Percentiles rank a stretch among this genome's conserved stretches.
These are phyloP conservation scores for Oasisia sp. DNA, from an alignment of 2,888 invertebrate genomes.

Conservation along the genomic window DNA sequence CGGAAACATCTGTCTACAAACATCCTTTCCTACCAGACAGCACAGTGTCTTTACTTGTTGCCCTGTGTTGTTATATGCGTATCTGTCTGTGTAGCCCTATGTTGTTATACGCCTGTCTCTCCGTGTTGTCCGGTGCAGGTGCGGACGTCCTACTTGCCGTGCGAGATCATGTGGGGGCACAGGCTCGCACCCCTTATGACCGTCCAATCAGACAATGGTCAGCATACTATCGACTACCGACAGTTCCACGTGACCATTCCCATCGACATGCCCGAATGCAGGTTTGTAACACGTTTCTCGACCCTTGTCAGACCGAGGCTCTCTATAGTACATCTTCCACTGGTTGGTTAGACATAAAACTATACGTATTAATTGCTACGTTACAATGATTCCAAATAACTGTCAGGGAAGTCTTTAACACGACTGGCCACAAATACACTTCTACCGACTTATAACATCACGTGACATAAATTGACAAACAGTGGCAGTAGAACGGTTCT, in stretches of 20 bases:
- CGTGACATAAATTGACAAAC: neutral
- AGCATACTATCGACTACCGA: conserved; percentile 65
- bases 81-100: conserved; percentile 41
- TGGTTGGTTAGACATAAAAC: neutral
- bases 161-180: conserved; percentile 66
- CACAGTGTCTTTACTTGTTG: too few relatives aligned
- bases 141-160: conserved; percentile 68
- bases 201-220: conserved; percentile 65
- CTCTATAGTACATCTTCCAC: too few relatives aligned
- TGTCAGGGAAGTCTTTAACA: neutral
- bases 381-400: too few relatives aligned
- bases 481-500: neutral
- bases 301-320: too few relatives aligned
- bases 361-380: too few relatives aligned
- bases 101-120: too few relatives aligned
- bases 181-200: conserved; percentile 65
- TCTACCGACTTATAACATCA: neutral
- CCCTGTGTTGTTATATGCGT: neutral
- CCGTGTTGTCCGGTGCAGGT: conserved; percentile 64
- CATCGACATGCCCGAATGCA: conserved; percentile 64
- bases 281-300: neutral
- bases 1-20: too few relatives aligned
- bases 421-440: neutral
- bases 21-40: too few relatives aligned
- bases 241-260: conserved; percentile 64